Evolutionary conservation across 2,888 invertebrate genomes (phyloP).

Genomic region (Cyrtodaria siliqua): DNA sequence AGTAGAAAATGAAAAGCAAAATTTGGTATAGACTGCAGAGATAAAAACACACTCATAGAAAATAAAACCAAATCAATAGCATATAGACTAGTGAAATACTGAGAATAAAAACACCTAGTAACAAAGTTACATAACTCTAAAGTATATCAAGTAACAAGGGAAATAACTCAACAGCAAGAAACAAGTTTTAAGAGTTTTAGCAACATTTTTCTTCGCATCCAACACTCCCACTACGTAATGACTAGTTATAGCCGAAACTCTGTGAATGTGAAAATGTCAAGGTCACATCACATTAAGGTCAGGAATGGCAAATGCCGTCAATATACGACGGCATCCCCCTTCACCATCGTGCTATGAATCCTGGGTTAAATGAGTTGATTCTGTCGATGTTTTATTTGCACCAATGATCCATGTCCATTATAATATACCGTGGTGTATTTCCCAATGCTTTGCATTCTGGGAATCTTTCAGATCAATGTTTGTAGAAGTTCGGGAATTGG

Average conservation of each 20-base stretch:
- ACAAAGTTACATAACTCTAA: conserved; percentile 54
- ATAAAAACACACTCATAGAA: conserved; percentile 35
- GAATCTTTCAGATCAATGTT: conserved; percentile 15
- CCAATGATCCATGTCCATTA: conserved; percentile 37
- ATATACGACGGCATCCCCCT: neutral
- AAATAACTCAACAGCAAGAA: conserved; percentile 63
- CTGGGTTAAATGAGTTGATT: conserved; percentile 2
- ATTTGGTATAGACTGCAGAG: neutral
- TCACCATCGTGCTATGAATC: neutral
- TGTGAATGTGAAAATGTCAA: conserved; percentile 11
- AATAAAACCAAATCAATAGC: conserved; percentile 44
- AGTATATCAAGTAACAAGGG: conserved; percentile 54
- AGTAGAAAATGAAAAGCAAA: too few relatives aligned
- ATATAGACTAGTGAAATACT: conserved; percentile 64
- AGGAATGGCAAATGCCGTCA: neutral
- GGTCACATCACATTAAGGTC: neutral
- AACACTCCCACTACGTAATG: conserved; percentile 34
- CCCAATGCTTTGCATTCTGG: conserved; percentile 42
- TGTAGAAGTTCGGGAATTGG: conserved; percentile 47
- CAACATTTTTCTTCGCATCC: conserved; percentile 29
- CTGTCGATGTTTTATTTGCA: conserved; percentile 26
- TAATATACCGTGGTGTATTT: conserved; percentile 20
- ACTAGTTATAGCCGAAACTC: conserved; percentile 52
- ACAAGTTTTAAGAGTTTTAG: conserved; percentile 31
- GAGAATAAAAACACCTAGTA: conserved; percentile 49